Base-by-base conservation (phyloP, 2,888 invertebrate species). In the Aelia acuminata region DNA sequence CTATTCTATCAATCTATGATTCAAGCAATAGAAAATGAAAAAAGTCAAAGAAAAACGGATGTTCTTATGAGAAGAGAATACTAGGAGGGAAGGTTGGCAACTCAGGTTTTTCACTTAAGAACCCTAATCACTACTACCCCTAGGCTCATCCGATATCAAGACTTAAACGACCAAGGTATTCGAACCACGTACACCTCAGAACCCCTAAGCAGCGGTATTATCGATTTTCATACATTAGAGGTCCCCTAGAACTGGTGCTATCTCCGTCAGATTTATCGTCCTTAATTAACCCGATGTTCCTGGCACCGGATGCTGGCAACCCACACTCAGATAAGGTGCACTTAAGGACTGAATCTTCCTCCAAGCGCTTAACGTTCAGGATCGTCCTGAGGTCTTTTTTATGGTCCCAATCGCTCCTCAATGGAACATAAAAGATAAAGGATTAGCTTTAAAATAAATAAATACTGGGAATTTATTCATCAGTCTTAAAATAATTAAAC, bases 191-290 rank as follows among this genome's bases (percentile, higher is more conserved):
- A 80, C 22, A 80, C 35, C 80, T 85, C 57, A n/a, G 53, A 50
- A 53, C 18, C 85, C 85, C 85, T 53, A 85, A 85, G 49, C 43
- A 53, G 50, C 35, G 39, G 53, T 85, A 85, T 35, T 85, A 85
- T 85, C 85, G 85, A 85, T 85, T 85, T 85, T 85, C 85, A 85
- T 85, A 53, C 85, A 85, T 85, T 85, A 85, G 53, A 31, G 39
- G 22, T 13, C 53, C n/a, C 57, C 85, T 31, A 49, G 84, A 26
- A 49, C 50, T 85, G 50, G 57, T 8, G 39, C 85, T 85, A 85
- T 85, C 85, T 85, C 85, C 39, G n/a, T 39, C 85, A 50, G 85
- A 85, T 85, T 85, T 85, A 85, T 85, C 49, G 85, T 50, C 85
- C 85, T 85, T 85, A 85, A 85, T 85, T 85, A 85, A 85, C 50